Conservation (phyloP, 2,888 invertebrate species). For the Plutella xylostella region DNA sequence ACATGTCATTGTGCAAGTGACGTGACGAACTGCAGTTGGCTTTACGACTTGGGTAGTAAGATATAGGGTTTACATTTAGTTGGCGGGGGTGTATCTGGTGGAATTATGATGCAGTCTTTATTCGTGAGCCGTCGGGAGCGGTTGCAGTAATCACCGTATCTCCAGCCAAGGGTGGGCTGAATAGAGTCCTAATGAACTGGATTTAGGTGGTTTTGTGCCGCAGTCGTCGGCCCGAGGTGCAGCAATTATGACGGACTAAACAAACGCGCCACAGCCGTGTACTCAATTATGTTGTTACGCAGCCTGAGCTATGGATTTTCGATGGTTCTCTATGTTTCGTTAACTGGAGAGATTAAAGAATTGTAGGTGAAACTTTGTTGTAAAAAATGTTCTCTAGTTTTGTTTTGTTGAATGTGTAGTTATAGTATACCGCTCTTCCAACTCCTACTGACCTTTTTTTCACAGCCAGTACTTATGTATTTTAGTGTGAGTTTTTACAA, state of each 20-base stretch:
- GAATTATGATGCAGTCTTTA: constrained; percentile 71
- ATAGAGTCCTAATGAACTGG: constrained; percentile 70
- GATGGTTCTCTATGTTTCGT: too few species aligned
- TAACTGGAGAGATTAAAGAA: too few species aligned
- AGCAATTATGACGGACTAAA: constrained; percentile 66
- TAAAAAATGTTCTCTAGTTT: too few species aligned
- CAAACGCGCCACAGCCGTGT: constrained; percentile 56
- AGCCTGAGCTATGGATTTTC: too few species aligned
- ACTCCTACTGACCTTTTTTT: too few species aligned
- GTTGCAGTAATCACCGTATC: constrained; percentile 71
- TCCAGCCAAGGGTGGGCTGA: constrained; percentile 69
- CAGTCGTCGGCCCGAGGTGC: constrained; percentile 65
- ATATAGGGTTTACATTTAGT: constrained; percentile 44
- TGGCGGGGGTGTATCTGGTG: constrained; percentile 61
- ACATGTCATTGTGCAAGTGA: constrained; percentile 70
- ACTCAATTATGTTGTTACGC: too few species aligned
- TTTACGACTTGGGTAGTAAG: constrained; percentile 39
- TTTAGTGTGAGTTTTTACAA: too few species aligned
- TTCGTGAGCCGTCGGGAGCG: constrained; percentile 70
- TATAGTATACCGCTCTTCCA: too few species aligned
- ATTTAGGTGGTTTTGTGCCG: constrained; percentile 69
- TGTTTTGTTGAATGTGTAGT: too few species aligned
- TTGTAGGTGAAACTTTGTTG: too few species aligned
- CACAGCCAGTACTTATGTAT: too few species aligned
- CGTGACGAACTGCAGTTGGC: constrained; percentile 32